Evolutionary conservation across 2,797 vertebrate species (phyloP).

Genomic region (Columba guinea): DNA sequence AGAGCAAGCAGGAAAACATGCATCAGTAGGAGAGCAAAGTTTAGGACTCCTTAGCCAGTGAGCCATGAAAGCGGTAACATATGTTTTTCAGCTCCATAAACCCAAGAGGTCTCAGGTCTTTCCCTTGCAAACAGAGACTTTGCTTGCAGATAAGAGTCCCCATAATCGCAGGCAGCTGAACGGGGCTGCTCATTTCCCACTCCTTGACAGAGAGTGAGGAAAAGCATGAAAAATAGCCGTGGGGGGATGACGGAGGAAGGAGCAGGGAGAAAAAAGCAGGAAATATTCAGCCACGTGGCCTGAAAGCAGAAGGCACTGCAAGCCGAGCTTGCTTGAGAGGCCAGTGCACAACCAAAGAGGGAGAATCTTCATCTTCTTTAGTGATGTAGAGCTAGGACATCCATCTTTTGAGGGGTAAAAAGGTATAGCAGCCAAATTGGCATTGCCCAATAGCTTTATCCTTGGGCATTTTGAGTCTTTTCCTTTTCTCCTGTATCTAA

Average conservation of each 20-base stretch:
- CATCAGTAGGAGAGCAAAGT: neutral
- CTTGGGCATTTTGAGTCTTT: neutral
- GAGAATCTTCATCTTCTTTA: neutral
- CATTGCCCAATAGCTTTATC: neutral
- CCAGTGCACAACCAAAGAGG: neutral
- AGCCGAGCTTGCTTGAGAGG: neutral
- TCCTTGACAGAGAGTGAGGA: neutral
- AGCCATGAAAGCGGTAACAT: neutral
- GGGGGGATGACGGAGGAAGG: neutral
- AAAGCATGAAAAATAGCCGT: neutral
- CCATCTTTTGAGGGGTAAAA: neutral
- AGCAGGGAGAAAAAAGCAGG: neutral
- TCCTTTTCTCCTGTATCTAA: neutral
- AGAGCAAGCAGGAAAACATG: neutral
- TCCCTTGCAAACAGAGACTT: neutral
- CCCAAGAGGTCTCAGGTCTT: neutral
- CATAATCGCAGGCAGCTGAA: neutral
- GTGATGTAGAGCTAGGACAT: neutral
- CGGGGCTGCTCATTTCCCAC: neutral
- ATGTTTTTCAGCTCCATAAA: slow-evolving; percentile 5
- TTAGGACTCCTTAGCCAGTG: neutral
- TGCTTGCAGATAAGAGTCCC: neutral
- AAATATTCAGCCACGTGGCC: neutral
- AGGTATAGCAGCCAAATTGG: neutral
- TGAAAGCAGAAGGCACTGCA: neutral